Conservation (phyloP, 2,888 invertebrate species). For the Asteroscopus sphinx region DNA sequence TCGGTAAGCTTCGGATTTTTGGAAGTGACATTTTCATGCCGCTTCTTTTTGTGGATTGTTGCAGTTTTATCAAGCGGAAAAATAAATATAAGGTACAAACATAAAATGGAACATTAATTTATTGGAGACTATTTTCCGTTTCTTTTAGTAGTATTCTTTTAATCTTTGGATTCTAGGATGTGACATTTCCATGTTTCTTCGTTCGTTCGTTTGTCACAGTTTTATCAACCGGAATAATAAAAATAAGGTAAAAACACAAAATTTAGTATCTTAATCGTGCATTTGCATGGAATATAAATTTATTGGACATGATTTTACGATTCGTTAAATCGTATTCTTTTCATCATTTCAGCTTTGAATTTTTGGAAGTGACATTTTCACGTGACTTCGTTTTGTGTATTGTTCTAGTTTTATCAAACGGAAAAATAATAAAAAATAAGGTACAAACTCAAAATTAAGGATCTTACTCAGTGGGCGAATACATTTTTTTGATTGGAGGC, state of each 20-base stretch:
- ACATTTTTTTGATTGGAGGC: conserved; percentile 43
- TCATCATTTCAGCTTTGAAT: conserved; percentile 45
- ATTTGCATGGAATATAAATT: conserved; percentile 46
- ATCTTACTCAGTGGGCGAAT: conserved; percentile 19
- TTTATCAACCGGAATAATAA: conserved; percentile 25
- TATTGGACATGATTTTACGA: conserved; percentile 54
- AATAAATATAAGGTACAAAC: too few species aligned
- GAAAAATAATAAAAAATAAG: conserved; percentile 34
- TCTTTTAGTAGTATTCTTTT: conserved; percentile 45
- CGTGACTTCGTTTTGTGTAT: conserved; percentile 24
- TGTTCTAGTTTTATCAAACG: conserved; percentile 22
- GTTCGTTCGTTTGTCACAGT: conserved; percentile 21
- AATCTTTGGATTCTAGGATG: conserved; percentile 40
- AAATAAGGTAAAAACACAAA: too few species aligned
- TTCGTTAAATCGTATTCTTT: conserved; percentile 46
- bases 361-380: conserved; percentile 45
- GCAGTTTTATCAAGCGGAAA: conserved; percentile 25
- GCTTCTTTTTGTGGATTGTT: conserved; percentile 19
- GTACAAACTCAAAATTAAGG: conserved; percentile 29
- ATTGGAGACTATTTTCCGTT: conserved; percentile 54
- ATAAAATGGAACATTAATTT: conserved; percentile 46
- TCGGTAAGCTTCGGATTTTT: conserved; percentile 49
- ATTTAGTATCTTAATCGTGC: too few species aligned
- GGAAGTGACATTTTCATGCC: conserved; percentile 43
- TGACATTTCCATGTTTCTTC: conserved; percentile 37